Base-by-base conservation (phyloP, 1,140 invertebrate genomes). In the Carcinoscorpius rotundicauda region DNA sequence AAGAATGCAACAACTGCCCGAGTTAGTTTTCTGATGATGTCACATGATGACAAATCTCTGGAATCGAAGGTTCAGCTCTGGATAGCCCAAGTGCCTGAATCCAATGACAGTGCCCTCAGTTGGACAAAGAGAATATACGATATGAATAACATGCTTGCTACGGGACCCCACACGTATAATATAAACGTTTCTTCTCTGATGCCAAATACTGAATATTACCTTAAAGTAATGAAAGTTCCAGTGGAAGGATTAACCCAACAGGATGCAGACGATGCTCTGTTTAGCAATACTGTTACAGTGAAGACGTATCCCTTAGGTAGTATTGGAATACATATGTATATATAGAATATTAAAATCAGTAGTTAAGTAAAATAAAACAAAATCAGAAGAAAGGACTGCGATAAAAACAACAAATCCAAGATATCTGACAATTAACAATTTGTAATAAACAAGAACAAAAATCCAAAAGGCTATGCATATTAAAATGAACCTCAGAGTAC, bases 81-180 rank as follows among this genome's bases (percentile, higher is more conserved):
- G 64, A 65, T 62, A 6, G 29, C 58, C 52, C 51, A 61, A n/a
- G 58, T 65, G 4, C 58, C 60, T 49, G 65, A 69, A 29, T 29
- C 29, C 11, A 64, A 62, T 51, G 65, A 66, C 3, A 64, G 64
- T 49, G 63, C 29, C 29, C 29, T 29, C 29, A 29, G 2, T 29
- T 29, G 82, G 88, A 92, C 89, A 89, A 82, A 87, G 61, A 82
- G 84, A 3, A 86, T 90, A 80, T 83, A 87, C 6, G 88, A 91
- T 72, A 86, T 87, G 0, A 86, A 87, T 11, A 61, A 63, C 4
- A 63, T 61, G 11, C 29, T 64, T 4, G 65, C 53, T 29, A 61
- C 67, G 50, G 59, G 68, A 0, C 60, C 65, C 51, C 48, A 66
- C n/a, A 64, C 63, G 4, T 65, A 61, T 56, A 67, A 71, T 58